These are phyloP conservation scores for Gorilla gorilla DNA, from an alignment of 2,113 vertebrate genomes.

Conservation along the genomic window DNA sequence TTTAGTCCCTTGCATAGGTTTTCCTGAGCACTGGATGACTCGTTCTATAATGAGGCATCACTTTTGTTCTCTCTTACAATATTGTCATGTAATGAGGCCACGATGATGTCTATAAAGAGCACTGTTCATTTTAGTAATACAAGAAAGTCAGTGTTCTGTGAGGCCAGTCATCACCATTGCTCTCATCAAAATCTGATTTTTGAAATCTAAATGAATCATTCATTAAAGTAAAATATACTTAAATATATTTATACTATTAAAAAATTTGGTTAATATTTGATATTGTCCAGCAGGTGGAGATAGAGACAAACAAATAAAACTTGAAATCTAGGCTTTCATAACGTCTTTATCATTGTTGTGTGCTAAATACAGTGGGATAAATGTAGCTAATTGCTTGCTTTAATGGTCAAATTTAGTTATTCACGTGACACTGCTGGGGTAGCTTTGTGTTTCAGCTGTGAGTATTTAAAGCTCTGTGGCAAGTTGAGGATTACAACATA, in stretches of 20 bases:
- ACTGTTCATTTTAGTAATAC: background rate
- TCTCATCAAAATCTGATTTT: background rate
- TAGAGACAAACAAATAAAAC: slow-evolving; percentile 45
- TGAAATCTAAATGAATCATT: background rate
- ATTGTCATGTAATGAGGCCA: background rate
- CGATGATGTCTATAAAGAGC: background rate
- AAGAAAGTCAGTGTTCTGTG: background rate
- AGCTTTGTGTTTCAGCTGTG: background rate
- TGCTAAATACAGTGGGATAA: background rate
- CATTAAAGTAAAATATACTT: background rate
- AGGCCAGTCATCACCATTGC: background rate
- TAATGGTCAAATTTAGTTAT: background rate
- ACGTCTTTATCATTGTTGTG: background rate
- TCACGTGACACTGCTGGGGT: background rate
- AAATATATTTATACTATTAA: background rate
- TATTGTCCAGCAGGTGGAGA: slow-evolving; percentile 72
- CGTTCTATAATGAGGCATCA: background rate
- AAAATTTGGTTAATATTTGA: background rate
- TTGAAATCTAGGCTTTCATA: background rate
- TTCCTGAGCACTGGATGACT: background rate
- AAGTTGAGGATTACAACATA: background rate
- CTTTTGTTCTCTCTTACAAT: background rate
- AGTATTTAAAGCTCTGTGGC: background rate
- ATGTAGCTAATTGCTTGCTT: background rate
- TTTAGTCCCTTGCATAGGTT: background rate